Evolutionary conservation across 2,888 invertebrate genomes (phyloP).

Genomic region (Mesorhabditis belari): DNA sequence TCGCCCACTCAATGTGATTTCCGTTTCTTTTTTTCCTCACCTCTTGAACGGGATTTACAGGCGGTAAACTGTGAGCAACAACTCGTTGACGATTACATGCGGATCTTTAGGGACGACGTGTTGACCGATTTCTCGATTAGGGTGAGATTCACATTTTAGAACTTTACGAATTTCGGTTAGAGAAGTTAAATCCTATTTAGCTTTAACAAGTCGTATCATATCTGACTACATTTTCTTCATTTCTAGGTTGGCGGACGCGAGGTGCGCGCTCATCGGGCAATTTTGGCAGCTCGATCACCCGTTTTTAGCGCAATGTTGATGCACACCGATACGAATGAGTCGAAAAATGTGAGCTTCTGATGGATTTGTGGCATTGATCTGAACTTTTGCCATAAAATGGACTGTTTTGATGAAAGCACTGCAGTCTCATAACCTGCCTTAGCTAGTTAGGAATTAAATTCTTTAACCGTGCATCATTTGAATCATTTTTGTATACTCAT

Average conservation of each 20-base stretch:
- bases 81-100: conserved; percentile 46
- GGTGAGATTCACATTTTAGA: conserved; percentile 5
- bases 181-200: no score
- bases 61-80: conserved; percentile 24
- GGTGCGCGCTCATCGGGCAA: conserved; percentile 48
- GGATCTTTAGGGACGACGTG: conserved; percentile 40
- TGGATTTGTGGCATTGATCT: background rate
- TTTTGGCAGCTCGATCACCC: conserved; percentile 49
- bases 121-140: conserved; percentile 49
- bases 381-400: background rate
- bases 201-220: no score
- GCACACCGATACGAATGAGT: conserved; percentile 49
- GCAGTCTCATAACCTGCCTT: no score
- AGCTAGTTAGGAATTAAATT: no score
- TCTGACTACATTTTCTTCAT: no score
- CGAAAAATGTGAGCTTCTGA: conserved; percentile 33
- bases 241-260: conserved; percentile 19
- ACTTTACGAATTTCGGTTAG: background rate
- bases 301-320: conserved; percentile 51
- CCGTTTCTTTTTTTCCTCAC: no score
- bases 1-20: no score
- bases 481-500: no score
- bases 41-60: conserved; percentile 1
- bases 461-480: no score
- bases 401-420: no score